Base-by-base conservation (phyloP, 1,140 invertebrate genomes). In the Orchestia grillus region DNA sequence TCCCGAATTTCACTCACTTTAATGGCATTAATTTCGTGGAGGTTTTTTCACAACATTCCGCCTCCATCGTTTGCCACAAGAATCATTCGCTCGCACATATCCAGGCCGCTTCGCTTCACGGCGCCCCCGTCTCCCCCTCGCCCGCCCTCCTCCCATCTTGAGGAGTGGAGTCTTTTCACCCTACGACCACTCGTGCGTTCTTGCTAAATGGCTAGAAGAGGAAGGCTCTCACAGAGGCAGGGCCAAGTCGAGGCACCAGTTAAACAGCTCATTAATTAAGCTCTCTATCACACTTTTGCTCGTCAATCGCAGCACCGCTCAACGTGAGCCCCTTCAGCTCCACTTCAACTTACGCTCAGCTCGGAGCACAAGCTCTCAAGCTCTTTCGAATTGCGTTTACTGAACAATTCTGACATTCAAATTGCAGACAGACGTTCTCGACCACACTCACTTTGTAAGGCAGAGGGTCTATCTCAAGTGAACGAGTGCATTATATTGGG, bases 221-320 rank as follows among this genome's bases (percentile, higher is more conserved):
- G 44, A 94, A 94, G 92, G 44, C 92, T 47, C 92, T 45, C 92
- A 45, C 43, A 42, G 41, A 91, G 88, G 41, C 28, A 44, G 92
- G 44, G 92, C 43, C 44, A 45, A 44, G n/a, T 44, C 40, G 92
- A 44, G 44, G 92, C 44, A 94, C 92, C 92, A 44, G 92, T 94
- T 94, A 94, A 94, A 45, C 92, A 94, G 92, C 92, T 94, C 92
- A 94, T 94, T 94, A 94, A 94, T 94, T 94, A 94, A 94, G 92
- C 92, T 94, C 92, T 94, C 92, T 94, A 94, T 94, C 92, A 94
- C 92, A 94, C 92, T 94, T 94, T 94, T 94, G 92, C 92, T 94
- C 92, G 92, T 94, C 92, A 94, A 94, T 94, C 43, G 92, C 92
- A 94, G 92, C 92, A 94, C 92, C 92, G 92, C 92, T 94, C 43